Evolutionary conservation across 1,140 invertebrate species (phyloP).

Genomic region (Drosophila parvula): DNA sequence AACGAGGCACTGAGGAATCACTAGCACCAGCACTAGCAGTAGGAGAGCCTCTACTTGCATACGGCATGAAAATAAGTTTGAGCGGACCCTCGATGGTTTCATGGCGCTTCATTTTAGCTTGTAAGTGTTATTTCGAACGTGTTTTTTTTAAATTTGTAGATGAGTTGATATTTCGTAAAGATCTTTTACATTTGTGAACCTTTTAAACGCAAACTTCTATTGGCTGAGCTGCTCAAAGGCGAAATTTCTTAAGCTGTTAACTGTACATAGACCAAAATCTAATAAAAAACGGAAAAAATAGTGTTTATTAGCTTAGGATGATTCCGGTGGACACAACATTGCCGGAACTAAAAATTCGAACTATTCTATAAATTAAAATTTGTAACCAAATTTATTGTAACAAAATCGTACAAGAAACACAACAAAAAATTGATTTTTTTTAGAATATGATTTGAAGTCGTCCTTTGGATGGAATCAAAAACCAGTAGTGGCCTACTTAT

Average conservation of each 20-base stretch:
- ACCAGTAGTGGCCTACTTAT: neutral
- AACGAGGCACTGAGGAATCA: constrained; percentile 75
- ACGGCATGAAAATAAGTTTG: neutral
- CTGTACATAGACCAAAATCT: constrained; percentile 39
- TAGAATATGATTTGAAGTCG: neutral
- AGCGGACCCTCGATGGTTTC: constrained; percentile 35
- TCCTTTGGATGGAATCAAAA: neutral
- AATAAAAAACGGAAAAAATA: constrained; percentile 13
- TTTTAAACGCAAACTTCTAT: constrained; percentile 13
- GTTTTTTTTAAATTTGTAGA: constrained; percentile 44
- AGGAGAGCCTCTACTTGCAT: neutral
- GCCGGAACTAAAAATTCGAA: constrained; percentile 52
- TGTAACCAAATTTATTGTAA: constrained; percentile 52
- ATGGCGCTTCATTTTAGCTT: constrained; percentile 50
- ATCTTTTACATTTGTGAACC: constrained; percentile 30
- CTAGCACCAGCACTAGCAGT: constrained; percentile 21
- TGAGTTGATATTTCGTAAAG: constrained; percentile 31
- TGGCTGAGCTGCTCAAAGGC: constrained; percentile 18
- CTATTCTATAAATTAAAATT: constrained; percentile 20
- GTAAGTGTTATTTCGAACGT: constrained; percentile 68
- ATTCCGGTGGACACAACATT: constrained; percentile 23
- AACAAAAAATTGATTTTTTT: constrained; percentile 50
- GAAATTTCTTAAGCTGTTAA: constrained; percentile 30
- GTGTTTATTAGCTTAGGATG: constrained; percentile 52
- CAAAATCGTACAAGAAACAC: constrained; percentile 22